Evolutionary conservation across 2,888 invertebrate species (phyloP).

Genomic region (Acrocera orbiculus): DNA sequence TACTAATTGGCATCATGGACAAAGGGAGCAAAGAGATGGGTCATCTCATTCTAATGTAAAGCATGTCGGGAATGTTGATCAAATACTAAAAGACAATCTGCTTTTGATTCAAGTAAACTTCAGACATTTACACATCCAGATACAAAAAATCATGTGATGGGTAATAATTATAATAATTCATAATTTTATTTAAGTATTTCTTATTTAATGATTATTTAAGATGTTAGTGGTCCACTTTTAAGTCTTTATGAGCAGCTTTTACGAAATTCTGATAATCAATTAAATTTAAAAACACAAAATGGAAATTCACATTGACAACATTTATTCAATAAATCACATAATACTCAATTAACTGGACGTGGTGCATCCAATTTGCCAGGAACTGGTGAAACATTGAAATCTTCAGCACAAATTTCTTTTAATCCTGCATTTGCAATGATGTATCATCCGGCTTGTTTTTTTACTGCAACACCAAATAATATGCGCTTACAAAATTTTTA

Average conservation of each 20-base stretch:
- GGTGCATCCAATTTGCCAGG: conserved; percentile 25
- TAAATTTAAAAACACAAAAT: background rate
- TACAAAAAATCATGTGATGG: too few species aligned
- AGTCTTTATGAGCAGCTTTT: conserved; percentile 18
- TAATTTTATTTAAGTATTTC: background rate
- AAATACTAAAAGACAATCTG: too few species aligned
- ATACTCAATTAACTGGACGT: conserved; percentile 22
- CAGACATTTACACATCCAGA: too few species aligned
- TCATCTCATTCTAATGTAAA: too few species aligned
- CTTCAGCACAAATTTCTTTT: conserved; percentile 27
- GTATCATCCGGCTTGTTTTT: conserved; percentile 28
- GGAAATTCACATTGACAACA: background rate
- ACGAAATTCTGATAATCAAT: conserved; percentile 7
- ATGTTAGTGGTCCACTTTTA: conserved; percentile 19
- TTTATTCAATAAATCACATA: conserved; percentile 1
- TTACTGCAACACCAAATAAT: conserved; percentile 24
- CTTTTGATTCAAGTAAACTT: too few species aligned
- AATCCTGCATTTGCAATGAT: conserved; percentile 24
- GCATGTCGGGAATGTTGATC: too few species aligned
- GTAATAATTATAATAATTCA: too few species aligned
- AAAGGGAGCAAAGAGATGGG: too few species aligned
- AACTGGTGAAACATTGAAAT: conserved; percentile 31
- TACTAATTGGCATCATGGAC: too few species aligned
- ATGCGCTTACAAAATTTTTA: conserved; percentile 21
- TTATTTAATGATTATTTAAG: conserved; percentile 9